These are phyloP conservation scores for Solea solea DNA, from an alignment of 2,113 vertebrate genomes.

Conservation along the genomic window DNA sequence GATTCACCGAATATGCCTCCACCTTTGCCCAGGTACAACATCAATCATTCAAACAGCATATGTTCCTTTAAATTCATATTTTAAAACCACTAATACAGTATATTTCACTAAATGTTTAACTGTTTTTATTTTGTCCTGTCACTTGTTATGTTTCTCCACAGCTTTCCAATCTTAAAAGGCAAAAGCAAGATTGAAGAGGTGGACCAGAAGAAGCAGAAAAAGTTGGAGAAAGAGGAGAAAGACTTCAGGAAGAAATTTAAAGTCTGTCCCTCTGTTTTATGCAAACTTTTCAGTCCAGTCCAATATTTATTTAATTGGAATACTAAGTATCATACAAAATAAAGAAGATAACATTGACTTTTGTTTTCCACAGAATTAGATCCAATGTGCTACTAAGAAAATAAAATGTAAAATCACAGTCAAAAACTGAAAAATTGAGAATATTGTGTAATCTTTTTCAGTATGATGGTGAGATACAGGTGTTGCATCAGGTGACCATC, in stretches of 20 bases:
- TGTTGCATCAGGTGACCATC: conserved; percentile 84
- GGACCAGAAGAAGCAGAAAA: conserved; percentile 86
- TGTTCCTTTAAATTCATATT: no score
- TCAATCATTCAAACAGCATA: no score
- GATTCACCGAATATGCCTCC: conserved; percentile 81
- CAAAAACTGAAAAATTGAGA: neutral
- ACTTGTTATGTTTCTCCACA: conserved; percentile 36
- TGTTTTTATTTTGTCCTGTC: neutral
- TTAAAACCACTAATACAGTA: neutral
- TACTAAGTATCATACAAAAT: no score
- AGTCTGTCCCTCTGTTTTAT: conserved; percentile 71
- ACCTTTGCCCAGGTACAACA: conserved; percentile 77
- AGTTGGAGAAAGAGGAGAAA: conserved; percentile 91
- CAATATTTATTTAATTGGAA: no score
- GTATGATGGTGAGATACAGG: conserved; percentile 92
- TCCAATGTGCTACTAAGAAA: no score
- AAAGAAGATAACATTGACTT: no score
- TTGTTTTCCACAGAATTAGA: no score
- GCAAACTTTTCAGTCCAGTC: neutral
- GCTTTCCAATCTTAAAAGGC: conserved; percentile 55
- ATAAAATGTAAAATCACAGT: neutral
- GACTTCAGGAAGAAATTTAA: conserved; percentile 95
- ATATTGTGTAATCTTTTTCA: conserved; percentile 60
- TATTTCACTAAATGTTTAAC: neutral
- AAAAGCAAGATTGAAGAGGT: conserved; percentile 63